These are phyloP conservation scores for Rattus norvegicus DNA, from an alignment of 2,113 vertebrate species.

Conservation along the genomic window GRCr8 NC_086025.1:1337501-1338000, in stretches of 20 bases:
- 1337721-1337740: neutral
- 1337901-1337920: conserved; percentile 96
- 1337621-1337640: neutral
- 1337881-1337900: conserved; percentile 47
- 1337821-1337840: neutral
- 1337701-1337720: conserved; percentile 13
- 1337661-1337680: neutral
- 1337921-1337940: conserved; percentile 92
- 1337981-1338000: conserved; percentile 67
- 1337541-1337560: conserved; percentile 96
- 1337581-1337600: rapidly evolving
- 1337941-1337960: conserved; percentile 91
- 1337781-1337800: conserved; percentile 1
- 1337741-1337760: conserved; percentile 38
- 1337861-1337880: neutral
- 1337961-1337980: neutral
- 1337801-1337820: neutral
- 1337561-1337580: conserved; percentile 96
- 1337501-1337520: conserved; percentile 97
- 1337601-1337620: neutral
- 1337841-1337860: neutral
- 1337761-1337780: conserved; percentile 53
- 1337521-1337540: conserved; percentile 94
- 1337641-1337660: neutral
- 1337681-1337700: neutral